Evolutionary conservation across 64 coral and sea anemone genomes (phyloP).

Genomic region (Actinia equina): DNA sequence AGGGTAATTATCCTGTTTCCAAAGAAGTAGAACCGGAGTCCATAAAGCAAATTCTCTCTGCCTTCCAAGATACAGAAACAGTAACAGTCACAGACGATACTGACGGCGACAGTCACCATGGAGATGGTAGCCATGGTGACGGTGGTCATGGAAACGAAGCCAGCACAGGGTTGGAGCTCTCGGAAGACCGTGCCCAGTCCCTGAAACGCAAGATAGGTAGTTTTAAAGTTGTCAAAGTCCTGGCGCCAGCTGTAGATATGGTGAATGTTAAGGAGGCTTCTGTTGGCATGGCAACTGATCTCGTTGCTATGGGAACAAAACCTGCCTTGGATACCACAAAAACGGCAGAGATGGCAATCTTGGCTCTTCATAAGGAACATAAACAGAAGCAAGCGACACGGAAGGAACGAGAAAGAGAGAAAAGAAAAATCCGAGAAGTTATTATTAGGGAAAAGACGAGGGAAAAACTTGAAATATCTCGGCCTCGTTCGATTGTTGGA

Average conservation of each 20-base stretch:
- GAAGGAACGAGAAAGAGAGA: background rate
- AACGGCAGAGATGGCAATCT: background rate
- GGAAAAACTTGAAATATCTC: slow-evolving; percentile 12
- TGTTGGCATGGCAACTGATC: slow-evolving; percentile 5
- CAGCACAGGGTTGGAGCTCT: background rate
- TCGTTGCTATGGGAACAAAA: background rate
- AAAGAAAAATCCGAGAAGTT: background rate
- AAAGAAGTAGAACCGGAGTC: background rate
- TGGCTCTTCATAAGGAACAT: background rate
- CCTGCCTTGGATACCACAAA: background rate
- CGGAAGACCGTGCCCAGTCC: slow-evolving; percentile 7
- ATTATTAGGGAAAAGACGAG: background rate
- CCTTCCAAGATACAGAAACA: slow-evolving; percentile 5
- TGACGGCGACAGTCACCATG: background rate
- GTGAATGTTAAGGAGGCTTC: background rate
- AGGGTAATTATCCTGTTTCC: background rate
- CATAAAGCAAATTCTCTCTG: background rate
- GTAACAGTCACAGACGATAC: background rate
- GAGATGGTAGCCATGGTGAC: background rate
- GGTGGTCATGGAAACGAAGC: background rate
- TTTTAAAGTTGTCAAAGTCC: slow-evolving; percentile 1
- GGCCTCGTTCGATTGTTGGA: background rate
- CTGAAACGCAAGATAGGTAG: slow-evolving; percentile 21
- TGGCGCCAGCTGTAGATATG: background rate
- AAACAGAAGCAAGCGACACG: background rate